Evolutionary conservation across 2,797 vertebrate genomes (phyloP).

Genomic region (Artibeus jamaicensis): DNA sequence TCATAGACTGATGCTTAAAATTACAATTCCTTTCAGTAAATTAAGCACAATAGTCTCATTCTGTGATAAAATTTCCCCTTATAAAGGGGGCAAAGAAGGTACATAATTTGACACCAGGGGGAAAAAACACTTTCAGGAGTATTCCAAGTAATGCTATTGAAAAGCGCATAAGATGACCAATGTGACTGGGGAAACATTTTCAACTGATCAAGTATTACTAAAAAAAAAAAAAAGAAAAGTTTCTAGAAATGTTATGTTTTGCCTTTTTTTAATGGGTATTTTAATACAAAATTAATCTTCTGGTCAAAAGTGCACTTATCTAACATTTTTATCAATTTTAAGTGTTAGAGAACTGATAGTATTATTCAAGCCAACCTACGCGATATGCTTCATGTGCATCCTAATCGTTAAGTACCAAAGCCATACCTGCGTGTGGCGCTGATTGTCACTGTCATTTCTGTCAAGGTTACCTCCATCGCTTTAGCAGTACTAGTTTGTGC

Average conservation of each 20-base stretch:
- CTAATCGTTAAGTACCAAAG: slow-evolving; percentile 42
- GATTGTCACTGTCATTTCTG: not conserved
- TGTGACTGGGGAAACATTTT: slow-evolving; percentile 42
- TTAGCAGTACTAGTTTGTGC: not conserved
- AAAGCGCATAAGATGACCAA: not conserved
- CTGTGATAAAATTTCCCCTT: not conserved
- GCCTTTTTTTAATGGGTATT: slow-evolving; percentile 31
- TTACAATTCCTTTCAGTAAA: slow-evolving; percentile 43
- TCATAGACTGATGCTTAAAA: not conserved
- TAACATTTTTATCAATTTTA: slow-evolving; percentile 73
- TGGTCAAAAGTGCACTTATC: slow-evolving; percentile 54
- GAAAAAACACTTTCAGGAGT: not conserved
- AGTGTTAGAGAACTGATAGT: slow-evolving; percentile 49
- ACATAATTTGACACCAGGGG: not conserved
- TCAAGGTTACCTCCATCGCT: not conserved
- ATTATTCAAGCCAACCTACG: slow-evolving; percentile 37
- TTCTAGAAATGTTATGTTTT: slow-evolving; percentile 27
- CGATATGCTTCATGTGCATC: not conserved
- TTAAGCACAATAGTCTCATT: not conserved
- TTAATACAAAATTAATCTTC: slow-evolving; percentile 70
- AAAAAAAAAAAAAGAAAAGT: not conserved
- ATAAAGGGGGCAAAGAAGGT: slow-evolving; percentile 19
- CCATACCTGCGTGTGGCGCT: not conserved
- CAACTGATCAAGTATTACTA: slow-evolving; percentile 17
- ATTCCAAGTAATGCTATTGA: slow-evolving; percentile 14